Evolutionary conservation across 2,888 invertebrate species (phyloP), one percentile per base, ranked within the genome.

Genomic region (Tridacna gigas): DNA sequence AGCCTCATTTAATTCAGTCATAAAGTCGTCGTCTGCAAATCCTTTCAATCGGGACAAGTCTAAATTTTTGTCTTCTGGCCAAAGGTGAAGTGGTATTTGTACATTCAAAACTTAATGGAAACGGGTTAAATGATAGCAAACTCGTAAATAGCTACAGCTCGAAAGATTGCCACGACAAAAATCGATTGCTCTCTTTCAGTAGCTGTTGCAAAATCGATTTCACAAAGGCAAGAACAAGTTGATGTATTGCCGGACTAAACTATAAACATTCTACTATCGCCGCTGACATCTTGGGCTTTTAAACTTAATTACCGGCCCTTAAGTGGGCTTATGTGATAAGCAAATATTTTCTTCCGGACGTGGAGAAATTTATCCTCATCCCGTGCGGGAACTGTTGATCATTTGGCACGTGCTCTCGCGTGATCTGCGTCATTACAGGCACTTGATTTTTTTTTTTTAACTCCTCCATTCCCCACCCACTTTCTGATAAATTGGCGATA

Each of bases 251-350:
- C 66, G 48, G 67, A 69, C 66, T 51, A 48, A 56, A 56, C 77
- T 51, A 67, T 77, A 77, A 77, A 77, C 56, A 47, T 69, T 28
- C 56, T 51, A 22, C n/a, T 77, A 77, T 77, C 77, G 11, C 20
- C 48, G 51, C 56, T 45, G 25, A n/a, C 60, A 77, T 77, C 77
- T 69, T 37, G 22, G 26, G 77, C 69, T 69, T 77, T 77, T 77
- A 77, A 77, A 77, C 77, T 77, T 77, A 77, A 77, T 77, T 77
- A 77, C 77, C 69, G 66, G 56, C 77, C 61, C 56, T 77, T 77
- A 77, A 77, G 77, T 77, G 77, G 77, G 56, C 22, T 71, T 69
- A 69, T 56, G 60, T 69, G 77, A 77, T 77, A 77, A 77, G 77
- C 76, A 76, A 76, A 65, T 76, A 74, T 61, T 61, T 15, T 60